Base-by-base conservation (phyloP, 2,797 vertebrate species). In the Sebastes kiyomatsui region DNA sequence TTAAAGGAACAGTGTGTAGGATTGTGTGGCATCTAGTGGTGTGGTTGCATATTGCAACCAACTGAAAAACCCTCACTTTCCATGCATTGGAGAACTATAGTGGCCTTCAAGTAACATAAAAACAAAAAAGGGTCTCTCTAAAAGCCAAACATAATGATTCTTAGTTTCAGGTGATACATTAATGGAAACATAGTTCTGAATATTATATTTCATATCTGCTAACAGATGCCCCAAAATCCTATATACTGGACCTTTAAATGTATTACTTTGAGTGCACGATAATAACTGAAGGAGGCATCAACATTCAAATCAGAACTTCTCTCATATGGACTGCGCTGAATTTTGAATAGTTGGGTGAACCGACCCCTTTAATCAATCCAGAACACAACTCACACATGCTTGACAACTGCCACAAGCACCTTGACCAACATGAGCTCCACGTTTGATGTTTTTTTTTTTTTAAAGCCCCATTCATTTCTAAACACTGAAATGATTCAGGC, bases 401-500 rank as follows among this genome's bases (percentile, higher is more conserved):
- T 10, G 32, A 42, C 20, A 68, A 58, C 74, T 6, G 1, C 3
- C 56, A 67, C 75, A 62, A 68, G 7, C n/a, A 32, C 54, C 52
- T 46, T 55, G 13, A 67, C 62, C 62, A 77, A 38, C 58, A 25
- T 5, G 1, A 54, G 25, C 14, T 7, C 23, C 28, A 32, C 18
- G 30, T 59, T 35, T 60, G 16, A 58, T 69, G 54, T 73, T 46
- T 42, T 22, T 7, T 72, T 62, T 12, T 27, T 78, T 60, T 27
- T 16, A 52, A 62, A 65, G 38, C 20, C 25, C 25, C 16, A 22
- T 76, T 79, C 25, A 27, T 35, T 56, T 69, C 61, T 13, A 78
- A 81, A 71, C 61, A 60, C 33, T 52, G 30, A 79, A 20, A 30
- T 28, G 61, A 72, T 80, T 77, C 23, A 66, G 60, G 25, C 49